phyloP scores from a whole-genome alignment of 2,113 vertebrate genomes.

The Danionella cerebrum region DNA sequence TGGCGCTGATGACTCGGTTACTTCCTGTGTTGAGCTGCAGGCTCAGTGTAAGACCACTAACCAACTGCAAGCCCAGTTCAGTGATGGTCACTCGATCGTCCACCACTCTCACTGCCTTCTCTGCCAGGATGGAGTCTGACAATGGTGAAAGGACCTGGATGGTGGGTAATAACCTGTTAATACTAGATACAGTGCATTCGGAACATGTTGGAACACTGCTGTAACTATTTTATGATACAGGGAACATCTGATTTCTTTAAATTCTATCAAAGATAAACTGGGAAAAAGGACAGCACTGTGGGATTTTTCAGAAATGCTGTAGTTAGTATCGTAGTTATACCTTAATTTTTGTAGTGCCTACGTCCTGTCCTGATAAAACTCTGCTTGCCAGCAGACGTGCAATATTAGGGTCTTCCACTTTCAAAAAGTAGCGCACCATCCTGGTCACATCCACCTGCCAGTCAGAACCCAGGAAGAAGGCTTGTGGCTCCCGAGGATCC shows the following conservation, averaged over 20 bases:
- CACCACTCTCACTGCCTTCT: conserved; percentile 85
- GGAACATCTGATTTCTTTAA: too few relatives aligned
- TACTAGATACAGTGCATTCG: too few relatives aligned
- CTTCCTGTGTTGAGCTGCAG: conserved; percentile 76
- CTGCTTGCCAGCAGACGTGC: conserved; percentile 74
- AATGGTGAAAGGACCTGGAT: conserved; percentile 84
- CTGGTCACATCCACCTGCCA: conserved; percentile 88
- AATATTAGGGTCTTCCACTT: conserved; percentile 83
- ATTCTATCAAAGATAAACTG: too few relatives aligned
- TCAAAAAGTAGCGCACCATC: conserved; percentile 81
- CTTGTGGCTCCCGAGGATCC: conserved; percentile 59
- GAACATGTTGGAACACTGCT: too few relatives aligned
- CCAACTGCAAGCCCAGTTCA: conserved; percentile 84
- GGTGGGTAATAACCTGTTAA: not conserved
- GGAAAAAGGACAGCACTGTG: too few relatives aligned
- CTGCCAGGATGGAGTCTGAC: conserved; percentile 92
- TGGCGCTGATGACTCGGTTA: conserved; percentile 74
- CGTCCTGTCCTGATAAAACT: conserved; percentile 77
- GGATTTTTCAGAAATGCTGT: too few relatives aligned
- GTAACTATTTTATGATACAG: too few relatives aligned
- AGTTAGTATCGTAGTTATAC: conserved; percentile 51
- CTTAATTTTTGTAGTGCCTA: conserved; percentile 85
- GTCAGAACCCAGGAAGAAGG: conserved; percentile 79
- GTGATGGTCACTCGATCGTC: conserved; percentile 93
- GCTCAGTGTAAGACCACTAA: conserved; percentile 79